Percentiles rank a stretch among this genome's conserved stretches.
phyloP scores from a whole-genome alignment of 2,888 invertebrate genomes.

The Ophraella communa region DNA sequence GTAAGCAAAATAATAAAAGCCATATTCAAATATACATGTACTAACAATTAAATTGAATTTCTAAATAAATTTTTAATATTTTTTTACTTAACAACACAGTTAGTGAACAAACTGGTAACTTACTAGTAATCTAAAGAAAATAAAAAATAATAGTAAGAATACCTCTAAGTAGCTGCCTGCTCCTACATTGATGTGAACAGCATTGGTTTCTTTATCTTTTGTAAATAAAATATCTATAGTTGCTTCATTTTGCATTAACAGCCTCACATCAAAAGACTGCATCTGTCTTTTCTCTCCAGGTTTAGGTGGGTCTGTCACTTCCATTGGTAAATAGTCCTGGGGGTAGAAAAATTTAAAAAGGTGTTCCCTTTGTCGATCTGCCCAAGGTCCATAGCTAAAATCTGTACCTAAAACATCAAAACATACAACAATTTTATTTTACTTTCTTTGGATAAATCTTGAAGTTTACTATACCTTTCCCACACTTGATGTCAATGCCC shows the following conservation, averaged over 20 bases:
- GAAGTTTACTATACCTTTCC: slow-evolving; percentile 71
- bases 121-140: no score
- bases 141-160: no score
- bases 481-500: slow-evolving; percentile 95
- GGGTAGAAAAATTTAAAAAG: slow-evolving; percentile 97
- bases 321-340: slow-evolving; percentile 80
- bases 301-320: slow-evolving; percentile 80
- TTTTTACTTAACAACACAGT: no score
- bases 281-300: slow-evolving; percentile 89
- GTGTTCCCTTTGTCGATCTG: slow-evolving; percentile 94
- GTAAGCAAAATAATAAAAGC: no score
- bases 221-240: slow-evolving; percentile 96
- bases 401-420: slow-evolving; percentile 68
- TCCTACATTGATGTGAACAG: slow-evolving; percentile 93
- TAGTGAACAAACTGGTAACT: no score
- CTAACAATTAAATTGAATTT: no score
- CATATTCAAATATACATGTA: no score
- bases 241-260: slow-evolving; percentile 90
- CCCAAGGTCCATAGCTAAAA: slow-evolving; percentile 99
- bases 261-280: slow-evolving; percentile 90
- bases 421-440: not conserved
- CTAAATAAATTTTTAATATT: no score
- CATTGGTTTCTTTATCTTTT: slow-evolving; percentile 94
- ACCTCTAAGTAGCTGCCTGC: slow-evolving; percentile 93
- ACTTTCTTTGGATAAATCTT: no score